A percentile compares a stretch with the other conserved stretches of the same genome.
phyloP scores from a whole-genome alignment of 2,113 vertebrate species.

The Brienomyrus longianalis region DNA sequence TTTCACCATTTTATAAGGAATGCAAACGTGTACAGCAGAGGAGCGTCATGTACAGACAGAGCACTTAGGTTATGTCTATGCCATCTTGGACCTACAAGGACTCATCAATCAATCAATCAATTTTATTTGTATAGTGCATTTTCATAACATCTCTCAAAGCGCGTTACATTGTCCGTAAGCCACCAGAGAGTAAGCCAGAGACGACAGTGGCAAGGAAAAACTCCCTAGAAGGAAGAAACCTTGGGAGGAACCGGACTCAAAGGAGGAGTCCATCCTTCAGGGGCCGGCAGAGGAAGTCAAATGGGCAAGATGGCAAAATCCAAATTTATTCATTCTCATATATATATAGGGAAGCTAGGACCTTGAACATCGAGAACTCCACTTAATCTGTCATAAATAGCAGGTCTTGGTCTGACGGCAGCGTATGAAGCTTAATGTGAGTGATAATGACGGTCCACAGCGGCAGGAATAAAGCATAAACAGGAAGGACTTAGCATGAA shows the following conservation, averaged over 20 bases:
- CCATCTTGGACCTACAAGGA: background rate
- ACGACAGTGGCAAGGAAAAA: background rate
- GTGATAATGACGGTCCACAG: background rate
- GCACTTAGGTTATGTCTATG: too few relatives aligned
- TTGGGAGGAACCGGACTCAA: background rate
- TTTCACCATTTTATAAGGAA: background rate
- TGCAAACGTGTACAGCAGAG: background rate
- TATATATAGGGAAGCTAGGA: background rate
- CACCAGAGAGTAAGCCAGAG: background rate
- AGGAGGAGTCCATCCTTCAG: background rate
- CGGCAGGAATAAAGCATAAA: background rate
- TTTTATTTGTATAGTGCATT: background rate
- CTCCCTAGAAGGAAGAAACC: background rate
- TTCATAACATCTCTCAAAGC: background rate
- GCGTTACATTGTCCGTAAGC: background rate
- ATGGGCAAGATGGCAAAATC: background rate
- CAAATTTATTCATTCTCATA: background rate
- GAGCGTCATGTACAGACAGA: background rate
- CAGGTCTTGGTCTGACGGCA: background rate
- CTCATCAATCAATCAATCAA: background rate
- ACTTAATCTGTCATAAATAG: background rate
- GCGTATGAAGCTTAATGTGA: background rate
- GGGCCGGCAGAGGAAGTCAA: background rate
- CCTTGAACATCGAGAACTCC: background rate
- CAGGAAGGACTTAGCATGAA: background rate